These are phyloP conservation scores for Silurus asotus DNA, from an alignment of 2,113 vertebrate species.

Conservation along the genomic window DNA sequence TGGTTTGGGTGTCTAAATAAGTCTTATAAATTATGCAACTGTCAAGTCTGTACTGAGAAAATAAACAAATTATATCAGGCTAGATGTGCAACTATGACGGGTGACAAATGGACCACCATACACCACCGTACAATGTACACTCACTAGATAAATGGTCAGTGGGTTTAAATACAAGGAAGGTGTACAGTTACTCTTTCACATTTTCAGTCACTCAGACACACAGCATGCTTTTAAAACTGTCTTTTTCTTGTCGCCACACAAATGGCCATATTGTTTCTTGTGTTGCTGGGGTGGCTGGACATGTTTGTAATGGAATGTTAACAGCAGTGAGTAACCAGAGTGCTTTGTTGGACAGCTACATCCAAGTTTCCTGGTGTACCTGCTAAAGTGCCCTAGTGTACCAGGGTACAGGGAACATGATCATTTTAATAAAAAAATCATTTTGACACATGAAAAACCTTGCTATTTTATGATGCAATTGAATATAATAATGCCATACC, in stretches of 20 bases:
- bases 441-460: background rate
- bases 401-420: background rate
- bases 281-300: slow-evolving; percentile 59
- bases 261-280: slow-evolving; percentile 55
- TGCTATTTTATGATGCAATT: background rate
- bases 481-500: background rate
- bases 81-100: background rate
- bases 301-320: slow-evolving; percentile 67
- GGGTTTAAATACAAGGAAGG: background rate
- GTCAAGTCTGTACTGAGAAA: background rate
- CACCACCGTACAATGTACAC: too few species aligned
- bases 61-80: background rate
- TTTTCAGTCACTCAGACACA: background rate
- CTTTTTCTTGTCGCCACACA: slow-evolving; percentile 39
- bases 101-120: background rate
- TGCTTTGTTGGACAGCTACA: slow-evolving; percentile 52
- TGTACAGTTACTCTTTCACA: background rate
- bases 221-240: slow-evolving; percentile 26
- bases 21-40: too few species aligned
- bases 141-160: background rate
- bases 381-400: background rate
- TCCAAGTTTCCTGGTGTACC: slow-evolving; percentile 3
- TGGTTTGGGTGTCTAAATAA: background rate
- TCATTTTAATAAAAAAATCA: background rate
- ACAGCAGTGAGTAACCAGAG: slow-evolving; percentile 66